These are phyloP conservation scores for Aphidius colemani DNA, from an alignment of 2,888 invertebrate species.

Conservation along the genomic window DNA sequence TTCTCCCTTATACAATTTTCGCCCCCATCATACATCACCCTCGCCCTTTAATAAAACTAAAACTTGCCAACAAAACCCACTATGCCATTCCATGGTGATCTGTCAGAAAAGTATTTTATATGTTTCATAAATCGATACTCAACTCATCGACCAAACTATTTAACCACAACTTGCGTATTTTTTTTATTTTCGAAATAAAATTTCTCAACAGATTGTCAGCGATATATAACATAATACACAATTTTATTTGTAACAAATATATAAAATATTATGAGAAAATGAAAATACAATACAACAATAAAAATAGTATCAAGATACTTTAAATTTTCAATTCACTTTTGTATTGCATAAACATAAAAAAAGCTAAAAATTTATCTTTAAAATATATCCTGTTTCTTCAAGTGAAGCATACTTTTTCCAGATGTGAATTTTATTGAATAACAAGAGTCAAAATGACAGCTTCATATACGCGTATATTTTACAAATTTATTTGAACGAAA, in stretches of 20 bases:
- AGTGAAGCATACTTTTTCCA: too few species aligned
- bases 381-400: too few species aligned
- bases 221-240: too few species aligned
- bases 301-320: too few species aligned
- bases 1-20: slow-evolving; percentile 13
- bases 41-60: not conserved
- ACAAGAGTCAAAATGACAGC: not conserved
- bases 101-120: slow-evolving; percentile 10
- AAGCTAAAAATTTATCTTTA: too few species aligned
- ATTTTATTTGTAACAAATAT: too few species aligned
- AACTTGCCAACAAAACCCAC: not conserved
- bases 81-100: slow-evolving; percentile 13
- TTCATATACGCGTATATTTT: too few species aligned
- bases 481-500: not conserved
- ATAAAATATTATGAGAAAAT: too few species aligned
- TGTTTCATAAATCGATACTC: slow-evolving; percentile 27
- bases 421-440: not conserved
- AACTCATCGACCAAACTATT: not conserved
- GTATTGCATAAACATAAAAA: too few species aligned
- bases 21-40: slow-evolving; percentile 2
- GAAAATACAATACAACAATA: too few species aligned
- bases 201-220: not conserved
- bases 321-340: too few species aligned
- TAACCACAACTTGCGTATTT: not conserved
- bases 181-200: too few species aligned